Evolutionary conservation across 2,888 invertebrate species (phyloP).

Genomic region (Macrophya alboannulata): DNA sequence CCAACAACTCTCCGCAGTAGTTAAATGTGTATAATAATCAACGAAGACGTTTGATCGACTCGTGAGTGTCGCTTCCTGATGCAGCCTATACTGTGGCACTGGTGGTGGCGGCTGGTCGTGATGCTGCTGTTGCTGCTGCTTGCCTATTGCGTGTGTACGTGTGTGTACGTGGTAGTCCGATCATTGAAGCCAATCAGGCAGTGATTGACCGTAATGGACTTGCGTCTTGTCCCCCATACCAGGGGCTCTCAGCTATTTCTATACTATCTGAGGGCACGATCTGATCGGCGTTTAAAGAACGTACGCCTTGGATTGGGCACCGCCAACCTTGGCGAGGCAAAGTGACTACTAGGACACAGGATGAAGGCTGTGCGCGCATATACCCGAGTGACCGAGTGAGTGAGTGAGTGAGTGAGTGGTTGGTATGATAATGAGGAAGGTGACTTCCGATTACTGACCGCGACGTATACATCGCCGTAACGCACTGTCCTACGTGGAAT

Average conservation of each 20-base stretch:
- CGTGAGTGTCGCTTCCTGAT: constrained; percentile 43
- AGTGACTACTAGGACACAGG: constrained; percentile 78
- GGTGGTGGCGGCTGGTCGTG: background rate
- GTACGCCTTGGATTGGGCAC: constrained; percentile 74
- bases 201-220: constrained; percentile 80
- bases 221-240: constrained; percentile 79
- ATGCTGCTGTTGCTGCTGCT: constrained; percentile 31
- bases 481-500: constrained; percentile 54
- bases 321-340: constrained; percentile 71
- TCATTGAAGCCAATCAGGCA: constrained; percentile 80
- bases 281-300: constrained; percentile 61
- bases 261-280: constrained; percentile 59
- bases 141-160: constrained; percentile 65
- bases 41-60: constrained; percentile 37
- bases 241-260: constrained; percentile 75
- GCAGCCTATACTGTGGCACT: background rate
- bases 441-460: constrained; percentile 78
- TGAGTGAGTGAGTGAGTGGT: constrained; percentile 62
- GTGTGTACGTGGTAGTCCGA: constrained; percentile 75
- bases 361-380: constrained; percentile 77
- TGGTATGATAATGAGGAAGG: constrained; percentile 80
- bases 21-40: background rate
- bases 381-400: background rate
- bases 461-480: constrained; percentile 39
- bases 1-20: background rate